Evolutionary conservation across 2,888 invertebrate species (phyloP), one percentile per base, ranked within the genome.

Genomic region (Acanthopleura granulata): DNA sequence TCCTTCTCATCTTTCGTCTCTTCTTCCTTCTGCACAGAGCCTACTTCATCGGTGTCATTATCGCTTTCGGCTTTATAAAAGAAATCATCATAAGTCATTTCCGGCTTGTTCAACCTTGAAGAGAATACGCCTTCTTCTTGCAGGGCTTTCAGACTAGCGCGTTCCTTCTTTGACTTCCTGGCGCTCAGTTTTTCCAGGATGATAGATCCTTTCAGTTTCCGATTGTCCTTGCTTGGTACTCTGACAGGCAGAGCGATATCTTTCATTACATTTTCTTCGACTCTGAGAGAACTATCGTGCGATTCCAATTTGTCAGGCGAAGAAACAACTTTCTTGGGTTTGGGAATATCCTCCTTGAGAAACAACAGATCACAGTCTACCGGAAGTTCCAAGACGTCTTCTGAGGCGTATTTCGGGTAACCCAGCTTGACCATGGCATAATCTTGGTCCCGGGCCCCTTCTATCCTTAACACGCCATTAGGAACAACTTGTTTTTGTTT

Each of bases 61-160:
- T 18, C 57, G 57, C 12, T 12, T 16, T 66, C 66, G 12, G 25
- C 14, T 22, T 66, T 27, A 57, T 12, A 57, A 16, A 66, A 66
- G 16, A 66, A 27, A 14, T 66, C 66, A 66, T 66, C 66, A 15
- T 27, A 27, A 6, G 29, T 66, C 16, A 25, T 27, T 22, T 66
- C 66, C 16, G 66, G 40, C 77, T 84, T 84, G 75, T 82, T 82
- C 25, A 87, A 76, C 71, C 86, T 78, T 9, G 84, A 85, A 0
- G 86, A 86, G 73, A 87, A 87, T 30, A 87, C 84, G n/a, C 86
- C 86, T 57, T 84, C 85, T 18, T 82, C 81, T 72, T 84, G 82
- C 27, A 87, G 77, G 29, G 84, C 85, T 77, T 86, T 87, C 30
- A 86, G 72, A 79, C 82, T 85, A 1, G 87, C 87, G 22, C 87